Evolutionary conservation across 2,797 vertebrate genomes (phyloP).

Genomic region (Chaunax sp.): DNA sequence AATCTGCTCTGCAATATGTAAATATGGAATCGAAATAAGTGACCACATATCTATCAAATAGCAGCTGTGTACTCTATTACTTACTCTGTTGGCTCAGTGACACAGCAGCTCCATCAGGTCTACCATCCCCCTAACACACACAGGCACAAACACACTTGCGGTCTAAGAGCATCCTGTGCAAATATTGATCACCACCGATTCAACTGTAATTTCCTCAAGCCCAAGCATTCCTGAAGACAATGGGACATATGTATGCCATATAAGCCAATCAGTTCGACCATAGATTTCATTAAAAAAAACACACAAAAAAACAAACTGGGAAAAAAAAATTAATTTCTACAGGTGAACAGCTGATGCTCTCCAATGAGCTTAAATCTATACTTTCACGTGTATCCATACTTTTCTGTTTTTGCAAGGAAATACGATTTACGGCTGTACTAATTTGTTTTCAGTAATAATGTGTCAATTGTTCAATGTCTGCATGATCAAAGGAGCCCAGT

Average conservation of each 20-base stretch:
- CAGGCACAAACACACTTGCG: background rate
- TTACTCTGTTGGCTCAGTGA: slow-evolving; percentile 59
- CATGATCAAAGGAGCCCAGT: background rate
- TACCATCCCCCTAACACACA: slow-evolving; percentile 39
- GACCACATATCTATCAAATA: background rate
- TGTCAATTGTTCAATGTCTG: background rate
- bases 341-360: slow-evolving; percentile 46
- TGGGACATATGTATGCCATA: slow-evolving; percentile 10
- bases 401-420: too few species aligned
- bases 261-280: slow-evolving; percentile 15
- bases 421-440: too few species aligned
- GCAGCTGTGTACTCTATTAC: slow-evolving; percentile 41
- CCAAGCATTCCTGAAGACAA: slow-evolving; percentile 19
- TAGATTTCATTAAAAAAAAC: too few species aligned
- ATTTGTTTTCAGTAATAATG: background rate
- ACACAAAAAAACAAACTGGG: slow-evolving; percentile 5
- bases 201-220: slow-evolving; percentile 38
- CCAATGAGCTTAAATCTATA: slow-evolving; percentile 34
- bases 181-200: slow-evolving; percentile 52
- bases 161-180: slow-evolving; percentile 49
- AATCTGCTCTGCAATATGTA: too few species aligned
- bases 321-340: background rate
- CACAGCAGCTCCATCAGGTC: slow-evolving; percentile 62
- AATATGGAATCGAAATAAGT: too few species aligned
- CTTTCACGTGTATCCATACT: too few species aligned